phyloP scores from a whole-genome alignment of 2,797 vertebrate genomes.

The Myoxocephalus aenaeus region DNA sequence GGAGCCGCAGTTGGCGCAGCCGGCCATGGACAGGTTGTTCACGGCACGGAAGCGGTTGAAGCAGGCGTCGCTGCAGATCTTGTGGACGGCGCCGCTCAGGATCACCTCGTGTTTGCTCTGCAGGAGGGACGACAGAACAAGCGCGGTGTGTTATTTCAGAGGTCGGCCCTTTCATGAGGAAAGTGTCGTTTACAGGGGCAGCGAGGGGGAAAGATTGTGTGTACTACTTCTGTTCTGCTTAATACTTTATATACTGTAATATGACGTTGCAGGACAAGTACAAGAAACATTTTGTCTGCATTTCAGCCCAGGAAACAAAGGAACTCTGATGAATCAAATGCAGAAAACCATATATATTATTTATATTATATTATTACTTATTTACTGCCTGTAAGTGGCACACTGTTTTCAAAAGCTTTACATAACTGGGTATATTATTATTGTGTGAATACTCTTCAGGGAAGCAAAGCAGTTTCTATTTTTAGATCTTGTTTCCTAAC shows the following conservation, averaged over 20 bases:
- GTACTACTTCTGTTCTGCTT: not conserved
- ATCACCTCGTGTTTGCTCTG: constrained; percentile 96
- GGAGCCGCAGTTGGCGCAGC: constrained; percentile 91
- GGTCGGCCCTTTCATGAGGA: not conserved
- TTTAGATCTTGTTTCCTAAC: not conserved
- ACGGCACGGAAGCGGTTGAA: constrained; percentile 92
- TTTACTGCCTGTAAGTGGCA: not conserved
- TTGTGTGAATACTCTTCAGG: not conserved
- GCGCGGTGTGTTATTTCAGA: not conserved
- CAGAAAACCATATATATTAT: no score
- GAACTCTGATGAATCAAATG: not conserved
- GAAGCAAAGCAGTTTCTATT: not conserved
- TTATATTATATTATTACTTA: no score
- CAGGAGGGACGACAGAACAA: not conserved
- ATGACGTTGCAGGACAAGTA: not conserved
- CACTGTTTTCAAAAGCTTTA: not conserved
- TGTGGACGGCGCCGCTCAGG: constrained; percentile 90
- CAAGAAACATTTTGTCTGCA: not conserved
- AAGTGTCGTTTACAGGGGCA: not conserved
- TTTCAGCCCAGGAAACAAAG: not conserved
- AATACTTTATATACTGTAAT: not conserved
- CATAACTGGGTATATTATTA: not conserved
- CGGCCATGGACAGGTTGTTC: constrained; percentile 93
- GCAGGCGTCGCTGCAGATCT: constrained; percentile 94
- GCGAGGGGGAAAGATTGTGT: not conserved